These are phyloP conservation scores for Anorthoa munda DNA, from an alignment of 2,888 invertebrate species.

Conservation along the genomic window DNA sequence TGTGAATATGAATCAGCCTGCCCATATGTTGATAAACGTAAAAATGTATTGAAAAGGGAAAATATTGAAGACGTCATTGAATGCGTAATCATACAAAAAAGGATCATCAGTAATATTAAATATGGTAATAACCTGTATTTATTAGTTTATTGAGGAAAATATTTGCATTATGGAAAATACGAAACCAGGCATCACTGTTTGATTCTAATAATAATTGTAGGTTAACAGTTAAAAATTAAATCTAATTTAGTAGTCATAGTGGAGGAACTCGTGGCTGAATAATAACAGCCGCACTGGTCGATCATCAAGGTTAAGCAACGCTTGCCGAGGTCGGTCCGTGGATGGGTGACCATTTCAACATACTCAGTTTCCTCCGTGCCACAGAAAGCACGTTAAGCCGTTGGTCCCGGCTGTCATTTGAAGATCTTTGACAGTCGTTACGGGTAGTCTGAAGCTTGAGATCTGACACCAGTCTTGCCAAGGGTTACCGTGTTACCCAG, in stretches of 20 bases:
- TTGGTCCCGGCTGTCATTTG: too few species aligned
- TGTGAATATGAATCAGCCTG: conserved; percentile 1
- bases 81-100: not conserved
- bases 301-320: too few species aligned
- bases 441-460: too few species aligned
- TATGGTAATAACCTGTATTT: conserved; percentile 2
- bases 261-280: too few species aligned
- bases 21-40: not conserved
- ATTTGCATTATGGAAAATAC: conserved; percentile 5
- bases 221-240: not conserved
- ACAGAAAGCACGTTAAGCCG: too few species aligned
- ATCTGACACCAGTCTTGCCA: too few species aligned
- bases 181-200: not conserved
- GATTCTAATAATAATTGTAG: not conserved
- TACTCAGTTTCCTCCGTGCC: too few species aligned
- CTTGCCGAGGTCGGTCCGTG: too few species aligned
- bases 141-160: conserved; percentile 7
- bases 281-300: too few species aligned
- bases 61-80: not conserved
- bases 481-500: too few species aligned
- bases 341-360: too few species aligned
- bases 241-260: not conserved
- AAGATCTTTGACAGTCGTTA: too few species aligned
- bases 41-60: not conserved
- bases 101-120: not conserved